Base-by-base conservation (phyloP, 2,888 invertebrate genomes). In the Acleris literana region DNA sequence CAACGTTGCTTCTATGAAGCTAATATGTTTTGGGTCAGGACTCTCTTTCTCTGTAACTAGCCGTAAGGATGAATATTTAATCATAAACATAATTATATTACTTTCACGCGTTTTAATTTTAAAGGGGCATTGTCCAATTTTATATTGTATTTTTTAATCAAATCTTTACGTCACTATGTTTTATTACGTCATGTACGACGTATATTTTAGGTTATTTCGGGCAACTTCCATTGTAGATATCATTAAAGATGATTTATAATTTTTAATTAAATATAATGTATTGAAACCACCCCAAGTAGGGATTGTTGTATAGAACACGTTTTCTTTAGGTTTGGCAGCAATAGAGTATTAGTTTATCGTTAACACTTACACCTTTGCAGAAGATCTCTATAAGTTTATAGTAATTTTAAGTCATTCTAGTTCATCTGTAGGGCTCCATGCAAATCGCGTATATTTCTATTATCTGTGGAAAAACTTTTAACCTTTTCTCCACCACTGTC, bases 1-100 rank as follows among this genome's bases (percentile, higher is more conserved):
- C 82, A 76, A 72, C 71, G 75, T 85, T 81, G 87, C 90, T 91
- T 90, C 89, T 87, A 89, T 90, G 90, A 90, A 91, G 91, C 77
- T 83, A 63, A 67, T 70, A 51, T 61, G 60, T 51, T 61, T 49
- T 51, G 16, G 16, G 46, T 51, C 51, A n/a, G 64, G 17, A 65
- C 60, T 65, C 65, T 69, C 63, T 68, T 69, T 69, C 56, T 63
- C 68, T 74, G 74, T 70, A 70, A 71, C 67, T 81, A 80, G 78
- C 66, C 69, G 64, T 81, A 77, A 81, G 76, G 67, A 71, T 72
- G 56, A 62, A 69, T 80, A 80, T 82, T 83, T 83, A 84, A 82
- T 81, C 78, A 75, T 75, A 61, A 72, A 74, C 71, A 68, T 69
- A 68, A 55, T 66, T 69, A 71, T 72, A 74, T 75, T 75, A 77